A percentile compares a stretch with the other conserved stretches of the same genome.
phyloP scores from a whole-genome alignment of 2,888 invertebrate species.

The Ophion obscuratus region DNA sequence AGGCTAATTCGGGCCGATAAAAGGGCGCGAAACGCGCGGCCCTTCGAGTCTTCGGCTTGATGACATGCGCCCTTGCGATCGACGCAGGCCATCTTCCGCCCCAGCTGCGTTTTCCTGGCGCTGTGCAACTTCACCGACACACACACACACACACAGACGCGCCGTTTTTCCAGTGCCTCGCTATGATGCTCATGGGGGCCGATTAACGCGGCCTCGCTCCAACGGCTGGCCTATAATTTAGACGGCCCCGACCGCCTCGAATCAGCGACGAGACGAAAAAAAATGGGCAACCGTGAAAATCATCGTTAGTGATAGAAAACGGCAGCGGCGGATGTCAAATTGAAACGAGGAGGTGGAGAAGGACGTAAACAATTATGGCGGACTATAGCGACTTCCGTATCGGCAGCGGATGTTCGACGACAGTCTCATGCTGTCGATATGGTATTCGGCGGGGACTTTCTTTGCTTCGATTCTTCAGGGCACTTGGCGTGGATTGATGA shows the following conservation, averaged over 20 bases:
- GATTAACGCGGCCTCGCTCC: constrained; percentile 20
- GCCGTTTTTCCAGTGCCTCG: constrained; percentile 26
- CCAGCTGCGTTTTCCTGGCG: constrained; percentile 54
- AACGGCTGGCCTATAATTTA: constrained; percentile 60
- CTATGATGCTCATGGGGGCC: background rate
- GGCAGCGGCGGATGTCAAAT: constrained; percentile 19
- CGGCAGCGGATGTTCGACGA: background rate
- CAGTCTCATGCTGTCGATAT: background rate
- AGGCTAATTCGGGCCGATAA: background rate
- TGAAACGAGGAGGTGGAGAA: background rate
- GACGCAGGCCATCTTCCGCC: constrained; percentile 24
- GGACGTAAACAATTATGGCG: constrained; percentile 17
- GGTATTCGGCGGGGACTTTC: background rate
- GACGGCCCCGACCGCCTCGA: constrained; percentile 24
- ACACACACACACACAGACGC: too few species aligned
- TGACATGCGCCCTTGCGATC: constrained; percentile 11
- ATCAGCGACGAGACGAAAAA: background rate
- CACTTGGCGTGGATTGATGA: too few species aligned
- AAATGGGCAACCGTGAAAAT: constrained; percentile 57
- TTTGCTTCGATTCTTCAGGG: background rate
- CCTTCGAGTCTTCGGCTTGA: background rate
- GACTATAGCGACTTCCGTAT: constrained; percentile 1
- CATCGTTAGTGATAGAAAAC: constrained; percentile 35
- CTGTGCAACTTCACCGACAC: background rate
- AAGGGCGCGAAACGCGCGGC: background rate